Evolutionary conservation across 2,888 invertebrate species (phyloP).

Genomic region (Keiferia lycopersicella): DNA sequence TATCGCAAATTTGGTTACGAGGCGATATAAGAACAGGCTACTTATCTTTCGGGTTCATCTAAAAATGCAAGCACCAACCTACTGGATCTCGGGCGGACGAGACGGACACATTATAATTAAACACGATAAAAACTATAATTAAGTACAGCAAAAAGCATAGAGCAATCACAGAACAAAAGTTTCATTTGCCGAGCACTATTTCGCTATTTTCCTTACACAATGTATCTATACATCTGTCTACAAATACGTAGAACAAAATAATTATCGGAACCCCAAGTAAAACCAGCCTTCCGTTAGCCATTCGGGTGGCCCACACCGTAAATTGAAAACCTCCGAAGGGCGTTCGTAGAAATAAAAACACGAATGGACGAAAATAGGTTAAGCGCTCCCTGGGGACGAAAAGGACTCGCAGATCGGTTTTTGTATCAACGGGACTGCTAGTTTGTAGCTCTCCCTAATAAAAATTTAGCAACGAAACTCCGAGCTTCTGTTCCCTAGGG

Average conservation of each 20-base stretch:
- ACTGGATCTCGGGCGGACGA: too few relatives aligned
- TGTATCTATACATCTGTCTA: neutral
- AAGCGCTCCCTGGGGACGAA: conserved; percentile 50
- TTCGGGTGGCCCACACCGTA: conserved; percentile 34
- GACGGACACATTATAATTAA: too few relatives aligned
- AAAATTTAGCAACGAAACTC: conserved; percentile 41
- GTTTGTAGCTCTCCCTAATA: conserved; percentile 40
- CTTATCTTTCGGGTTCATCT: too few relatives aligned
- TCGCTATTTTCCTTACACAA: too few relatives aligned
- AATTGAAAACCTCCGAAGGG: conserved; percentile 49
- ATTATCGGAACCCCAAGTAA: conserved; percentile 16
- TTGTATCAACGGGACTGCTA: conserved; percentile 43
- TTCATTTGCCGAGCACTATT: too few relatives aligned
- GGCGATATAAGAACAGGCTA: too few relatives aligned
- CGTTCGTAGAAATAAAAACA: conserved; percentile 51
- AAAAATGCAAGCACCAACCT: too few relatives aligned
- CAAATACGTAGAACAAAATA: conserved; percentile 1
- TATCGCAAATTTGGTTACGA: too few relatives aligned
- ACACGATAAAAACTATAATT: too few relatives aligned
- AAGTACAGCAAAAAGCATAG: too few relatives aligned
- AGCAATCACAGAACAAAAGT: too few relatives aligned
- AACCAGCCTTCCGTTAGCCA: conserved; percentile 15
- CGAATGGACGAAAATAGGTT: conserved; percentile 57
- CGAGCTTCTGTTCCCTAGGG: conserved; percentile 7
- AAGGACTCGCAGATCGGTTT: conserved; percentile 48